Percentiles rank a stretch among this genome's conserved stretches.
Conservation (phyloP, 2,113 vertebrate species). For the Eublepharis macularius region DNA sequence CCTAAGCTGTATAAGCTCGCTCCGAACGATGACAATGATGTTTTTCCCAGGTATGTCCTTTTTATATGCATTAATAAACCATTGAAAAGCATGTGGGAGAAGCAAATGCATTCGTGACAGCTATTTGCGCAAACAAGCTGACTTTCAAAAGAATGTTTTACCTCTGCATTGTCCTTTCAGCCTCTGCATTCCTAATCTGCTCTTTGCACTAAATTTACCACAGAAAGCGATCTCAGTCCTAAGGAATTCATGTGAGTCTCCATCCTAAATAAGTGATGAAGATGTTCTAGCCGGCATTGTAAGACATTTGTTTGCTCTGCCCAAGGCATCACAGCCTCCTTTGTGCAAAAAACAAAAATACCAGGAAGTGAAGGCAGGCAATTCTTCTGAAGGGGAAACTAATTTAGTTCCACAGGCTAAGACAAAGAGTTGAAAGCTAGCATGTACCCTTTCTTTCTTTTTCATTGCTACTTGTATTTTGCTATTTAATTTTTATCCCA, state of each 20-base stretch:
- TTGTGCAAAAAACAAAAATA: not conserved
- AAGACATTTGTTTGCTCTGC: not conserved
- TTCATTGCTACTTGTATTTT: not conserved
- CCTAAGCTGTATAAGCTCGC: not conserved
- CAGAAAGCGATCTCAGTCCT: not conserved
- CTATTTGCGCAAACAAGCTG: slow-evolving; percentile 19
- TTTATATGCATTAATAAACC: not conserved
- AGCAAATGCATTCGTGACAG: slow-evolving; percentile 1
- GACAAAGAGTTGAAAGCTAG: not conserved
- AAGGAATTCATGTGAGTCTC: not conserved
- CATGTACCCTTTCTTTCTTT: no score
- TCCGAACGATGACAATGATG: accelerated
- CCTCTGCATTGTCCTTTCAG: no score
- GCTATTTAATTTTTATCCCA: no score
- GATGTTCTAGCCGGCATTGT: not conserved
- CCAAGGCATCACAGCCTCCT: not conserved
- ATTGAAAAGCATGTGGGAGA: not conserved
- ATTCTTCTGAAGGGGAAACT: not conserved
- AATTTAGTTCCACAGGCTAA: not conserved
- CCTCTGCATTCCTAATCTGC: not conserved
- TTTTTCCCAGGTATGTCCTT: slow-evolving; percentile 33
- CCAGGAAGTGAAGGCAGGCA: not conserved
- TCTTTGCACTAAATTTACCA: not conserved
- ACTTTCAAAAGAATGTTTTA: not conserved
- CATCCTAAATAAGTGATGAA: slow-evolving; percentile 12